These are phyloP conservation scores for Desmodus rotundus DNA, from an alignment of 2,113 vertebrate genomes.

Conservation along the genomic window DNA sequence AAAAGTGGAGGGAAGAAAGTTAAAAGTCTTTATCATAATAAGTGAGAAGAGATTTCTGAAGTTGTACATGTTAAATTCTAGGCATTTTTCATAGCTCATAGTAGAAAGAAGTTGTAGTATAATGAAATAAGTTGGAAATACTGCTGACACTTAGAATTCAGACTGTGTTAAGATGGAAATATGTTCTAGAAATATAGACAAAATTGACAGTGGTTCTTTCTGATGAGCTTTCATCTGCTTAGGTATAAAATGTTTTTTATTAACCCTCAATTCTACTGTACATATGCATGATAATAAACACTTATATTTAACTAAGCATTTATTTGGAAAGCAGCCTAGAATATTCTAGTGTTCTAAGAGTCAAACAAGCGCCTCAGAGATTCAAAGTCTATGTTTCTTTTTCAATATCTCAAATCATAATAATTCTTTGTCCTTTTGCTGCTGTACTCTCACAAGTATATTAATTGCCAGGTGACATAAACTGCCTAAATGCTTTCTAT, in stretches of 20 bases:
- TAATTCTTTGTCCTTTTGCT: conserved; percentile 32
- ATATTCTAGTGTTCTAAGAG: conserved; percentile 41
- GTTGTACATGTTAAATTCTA: conserved; percentile 9
- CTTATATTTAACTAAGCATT: conserved; percentile 58
- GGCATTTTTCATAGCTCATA: not conserved
- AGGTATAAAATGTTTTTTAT: conserved; percentile 25
- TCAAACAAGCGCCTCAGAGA: conserved; percentile 45
- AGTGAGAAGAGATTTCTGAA: conserved; percentile 23
- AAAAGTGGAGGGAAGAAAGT: not conserved
- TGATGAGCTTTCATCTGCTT: conserved; percentile 21
- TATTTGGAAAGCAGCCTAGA: conserved; percentile 52
- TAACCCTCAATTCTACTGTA: not conserved
- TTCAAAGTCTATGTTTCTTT: conserved; percentile 55
- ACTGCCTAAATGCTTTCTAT: not conserved
- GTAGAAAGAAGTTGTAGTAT: not conserved
- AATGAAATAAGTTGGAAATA: conserved; percentile 19
- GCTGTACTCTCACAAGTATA: not conserved
- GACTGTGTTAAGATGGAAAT: not conserved
- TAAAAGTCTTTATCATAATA: not conserved
- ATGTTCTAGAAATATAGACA: not conserved
- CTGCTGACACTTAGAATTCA: not conserved
- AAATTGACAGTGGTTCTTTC: not conserved
- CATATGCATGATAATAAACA: conserved; percentile 36
- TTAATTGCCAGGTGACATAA: not conserved
- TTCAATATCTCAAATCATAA: conserved; percentile 16